Base-by-base conservation (phyloP, 2,797 vertebrate species). In the Parotocinclus haroldoi region DNA sequence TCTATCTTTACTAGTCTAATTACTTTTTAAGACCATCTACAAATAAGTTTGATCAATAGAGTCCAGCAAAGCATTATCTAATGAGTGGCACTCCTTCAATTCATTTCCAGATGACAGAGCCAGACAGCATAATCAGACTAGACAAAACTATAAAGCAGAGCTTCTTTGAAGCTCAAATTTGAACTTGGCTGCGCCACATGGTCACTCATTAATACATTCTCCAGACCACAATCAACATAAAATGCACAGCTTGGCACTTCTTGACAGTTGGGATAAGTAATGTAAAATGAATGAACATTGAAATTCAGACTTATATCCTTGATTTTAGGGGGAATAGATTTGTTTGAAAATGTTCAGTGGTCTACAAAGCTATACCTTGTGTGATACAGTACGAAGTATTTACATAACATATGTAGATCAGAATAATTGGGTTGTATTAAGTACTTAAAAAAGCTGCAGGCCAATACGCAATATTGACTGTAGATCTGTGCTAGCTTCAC, bases 401-500 rank as follows among this genome's bases (percentile, higher is more conserved):
- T n/a, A n/a, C n/a, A n/a, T n/a, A n/a, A n/a, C n/a, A n/a, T n/a
- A n/a, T n/a, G n/a, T n/a, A n/a, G n/a, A n/a, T n/a, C n/a, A n/a
- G n/a, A n/a, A n/a, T n/a, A n/a, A n/a, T n/a, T n/a, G n/a, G n/a
- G n/a, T n/a, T n/a, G n/a, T n/a, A n/a, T n/a, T n/a, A n/a, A n/a
- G n/a, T n/a, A n/a, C n/a, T n/a, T n/a, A n/a, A n/a, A n/a, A n/a
- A n/a, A n/a, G n/a, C n/a, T n/a, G n/a, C n/a, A n/a, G n/a, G n/a
- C n/a, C n/a, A n/a, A n/a, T n/a, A n/a, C n/a, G n/a, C n/a, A 51
- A 14, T 80, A 73, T 79, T 80, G 75, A 84, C 76, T 71, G 77
- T 75, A 40, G 39, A 69, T 65, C 60, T 78, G 51, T 17, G 40
- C 16, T 14, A 40, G 57, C 44, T 45, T 45, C 44, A 3, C 10